Conservation (phyloP, 1,140 invertebrate genomes). For the Dendrolimus punctatus region DNA sequence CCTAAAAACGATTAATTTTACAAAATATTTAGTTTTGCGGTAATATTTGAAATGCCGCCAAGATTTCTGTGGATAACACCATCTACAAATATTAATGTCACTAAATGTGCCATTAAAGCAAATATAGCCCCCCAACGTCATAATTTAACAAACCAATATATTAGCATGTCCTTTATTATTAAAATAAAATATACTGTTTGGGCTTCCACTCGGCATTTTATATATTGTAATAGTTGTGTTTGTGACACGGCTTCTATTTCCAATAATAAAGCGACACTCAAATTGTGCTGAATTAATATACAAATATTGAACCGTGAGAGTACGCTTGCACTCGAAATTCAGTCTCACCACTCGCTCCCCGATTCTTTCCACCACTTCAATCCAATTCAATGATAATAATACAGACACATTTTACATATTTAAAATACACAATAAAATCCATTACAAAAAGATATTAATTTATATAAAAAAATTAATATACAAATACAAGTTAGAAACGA, state of each 20-base stretch:
- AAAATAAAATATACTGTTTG: conserved; percentile 6
- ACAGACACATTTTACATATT: too few species aligned
- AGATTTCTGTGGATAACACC: conserved; percentile 37
- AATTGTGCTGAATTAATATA: neutral
- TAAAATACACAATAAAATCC: too few species aligned
- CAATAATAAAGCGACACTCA: neutral
- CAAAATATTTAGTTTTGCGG: conserved; percentile 44
- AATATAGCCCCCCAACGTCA: conserved; percentile 45
- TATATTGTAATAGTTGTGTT: conserved; percentile 7
- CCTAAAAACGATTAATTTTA: conserved; percentile 31
- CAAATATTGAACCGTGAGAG: too few species aligned
- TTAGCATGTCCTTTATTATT: conserved; percentile 29
- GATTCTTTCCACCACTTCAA: too few species aligned
- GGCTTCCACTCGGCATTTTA: conserved; percentile 5
- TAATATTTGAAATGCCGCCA: conserved; percentile 58
- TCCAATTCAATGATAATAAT: too few species aligned
- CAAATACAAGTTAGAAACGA: too few species aligned
- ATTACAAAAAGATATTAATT: too few species aligned
- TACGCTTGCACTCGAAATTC: too few species aligned
- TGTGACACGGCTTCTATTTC: conserved; percentile 5
- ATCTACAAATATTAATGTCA: conserved; percentile 53
- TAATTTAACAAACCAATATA: conserved; percentile 38
- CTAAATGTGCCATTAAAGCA: conserved; percentile 48
- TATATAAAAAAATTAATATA: too few species aligned
- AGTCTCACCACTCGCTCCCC: too few species aligned